These are phyloP conservation scores for Hiodon alosoides DNA, from an alignment of 2,113 vertebrate species.

Conservation along the genomic window DNA sequence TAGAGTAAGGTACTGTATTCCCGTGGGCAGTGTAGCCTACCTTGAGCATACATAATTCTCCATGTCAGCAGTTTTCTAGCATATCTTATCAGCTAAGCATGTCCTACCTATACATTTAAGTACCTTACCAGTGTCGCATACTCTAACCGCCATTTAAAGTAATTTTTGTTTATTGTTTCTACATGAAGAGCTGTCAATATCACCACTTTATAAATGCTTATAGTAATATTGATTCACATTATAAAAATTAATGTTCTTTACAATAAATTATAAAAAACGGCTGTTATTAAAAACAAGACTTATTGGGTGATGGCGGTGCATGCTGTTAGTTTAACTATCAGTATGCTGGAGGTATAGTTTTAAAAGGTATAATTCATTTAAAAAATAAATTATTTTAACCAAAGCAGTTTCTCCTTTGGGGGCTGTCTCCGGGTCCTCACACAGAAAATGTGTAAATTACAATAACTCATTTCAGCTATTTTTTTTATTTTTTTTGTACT, in stretches of 20 bases:
- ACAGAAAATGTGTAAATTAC: too few relatives aligned
- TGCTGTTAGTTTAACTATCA: too few relatives aligned
- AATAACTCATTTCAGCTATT: too few relatives aligned
- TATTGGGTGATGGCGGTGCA: too few relatives aligned
- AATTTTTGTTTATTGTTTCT: neutral
- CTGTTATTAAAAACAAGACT: too few relatives aligned
- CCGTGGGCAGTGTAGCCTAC: neutral
- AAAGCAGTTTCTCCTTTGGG: too few relatives aligned
- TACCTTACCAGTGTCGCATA: neutral
- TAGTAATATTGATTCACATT: neutral
- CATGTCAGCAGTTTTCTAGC: neutral
- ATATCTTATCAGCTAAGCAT: slow-evolving; percentile 10
- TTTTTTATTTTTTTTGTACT: too few relatives aligned
- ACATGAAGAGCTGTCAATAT: neutral
- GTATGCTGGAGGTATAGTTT: too few relatives aligned
- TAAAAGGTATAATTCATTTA: too few relatives aligned
- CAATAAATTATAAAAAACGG: neutral
- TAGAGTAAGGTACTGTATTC: slow-evolving; percentile 10
- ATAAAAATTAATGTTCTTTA: neutral
- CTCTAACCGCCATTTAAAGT: neutral
- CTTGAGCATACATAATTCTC: neutral
- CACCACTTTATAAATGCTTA: neutral
- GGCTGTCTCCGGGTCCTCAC: too few relatives aligned
- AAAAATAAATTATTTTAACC: too few relatives aligned
- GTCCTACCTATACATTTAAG: neutral